Evolutionary conservation across 2,888 invertebrate species (phyloP), one percentile per base, ranked within the genome.

Genomic region (Mylabris sibirica): DNA sequence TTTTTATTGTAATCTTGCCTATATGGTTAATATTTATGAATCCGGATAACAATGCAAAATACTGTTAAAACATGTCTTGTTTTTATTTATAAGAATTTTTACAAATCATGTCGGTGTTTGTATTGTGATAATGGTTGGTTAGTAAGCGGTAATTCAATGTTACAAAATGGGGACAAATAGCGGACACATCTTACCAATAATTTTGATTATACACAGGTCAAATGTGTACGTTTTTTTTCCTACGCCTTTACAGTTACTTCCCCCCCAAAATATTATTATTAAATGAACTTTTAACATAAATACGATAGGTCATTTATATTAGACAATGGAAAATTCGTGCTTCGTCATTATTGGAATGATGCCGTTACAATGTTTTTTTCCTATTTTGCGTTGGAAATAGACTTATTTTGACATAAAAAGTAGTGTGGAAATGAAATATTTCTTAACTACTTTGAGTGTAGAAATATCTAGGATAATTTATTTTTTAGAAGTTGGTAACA

Each of bases 81-180:
- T 67, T 67, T 67, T 53, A 53, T 53, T 68, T 68, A 20, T 63
- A 12, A 53, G 38, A 59, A 65, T 68, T 68, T 68, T 68, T 62
- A 62, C 49, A 65, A 62, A 63, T 65, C 63, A 65, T 68, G 67
- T 64, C 67, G 24, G 64, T 26, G 49, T 59, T 11, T 53, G 9
- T n/a, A n/a, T 20, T 41, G 44, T 44, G 44, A 44, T 44, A n/a
- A 53, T 59, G 64, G 44, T 59, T 57, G 67, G 67, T 70, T 70
- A 70, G 65, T 44, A 65, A 71, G 71, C 69, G 71, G 71, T 71
- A 71, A 68, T 71, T 71, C 64, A 59, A 60, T 66, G 53, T 38
- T 63, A 30, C 72, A 72, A 78, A 78, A 78, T 77, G 78, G 70
- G 78, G 78, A 77, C 78, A 77, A 62, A 70, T 78, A 78, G 78